Conservation (phyloP, 2,113 vertebrate species). For the Leptodactylus fuscus region DNA sequence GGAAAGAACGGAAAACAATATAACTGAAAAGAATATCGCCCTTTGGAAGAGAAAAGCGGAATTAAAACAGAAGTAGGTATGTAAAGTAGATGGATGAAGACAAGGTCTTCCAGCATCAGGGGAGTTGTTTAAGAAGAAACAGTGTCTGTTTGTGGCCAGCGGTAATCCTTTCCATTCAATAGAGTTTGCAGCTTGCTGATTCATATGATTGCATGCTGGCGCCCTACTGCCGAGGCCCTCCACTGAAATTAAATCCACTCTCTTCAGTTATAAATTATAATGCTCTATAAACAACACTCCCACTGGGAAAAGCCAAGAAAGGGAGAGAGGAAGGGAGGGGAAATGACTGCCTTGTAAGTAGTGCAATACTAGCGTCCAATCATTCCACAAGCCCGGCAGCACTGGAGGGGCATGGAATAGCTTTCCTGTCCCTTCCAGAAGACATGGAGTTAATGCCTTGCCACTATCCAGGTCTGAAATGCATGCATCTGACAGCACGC, state of each 20-base stretch:
- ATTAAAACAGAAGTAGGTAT: conserved; percentile 84
- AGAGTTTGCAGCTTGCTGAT: conserved; percentile 91
- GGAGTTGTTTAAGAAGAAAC: conserved; percentile 96
- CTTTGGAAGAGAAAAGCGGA: conserved; percentile 83
- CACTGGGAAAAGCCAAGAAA: conserved; percentile 80
- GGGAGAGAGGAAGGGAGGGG: conserved; percentile 64
- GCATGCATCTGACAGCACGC: conserved; percentile 75
- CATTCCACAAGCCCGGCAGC: conserved; percentile 35
- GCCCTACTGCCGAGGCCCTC: conserved; percentile 96
- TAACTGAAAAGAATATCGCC: conserved; percentile 53
- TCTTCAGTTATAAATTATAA: conserved; percentile 99
- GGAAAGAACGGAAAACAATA: not conserved
- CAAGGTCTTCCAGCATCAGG: conserved; percentile 86
- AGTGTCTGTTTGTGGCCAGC: conserved; percentile 96
- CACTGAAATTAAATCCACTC: conserved; percentile 99
- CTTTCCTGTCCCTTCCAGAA: not conserved
- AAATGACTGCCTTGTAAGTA: conserved; percentile 75
- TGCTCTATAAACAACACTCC: conserved; percentile 99
- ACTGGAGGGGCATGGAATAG: conserved; percentile 9
- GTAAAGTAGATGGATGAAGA: conserved; percentile 90
- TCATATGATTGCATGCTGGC: conserved; percentile 98
- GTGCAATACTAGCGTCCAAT: conserved; percentile 57
- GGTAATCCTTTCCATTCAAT: conserved; percentile 99
- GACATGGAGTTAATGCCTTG: conserved; percentile 71
- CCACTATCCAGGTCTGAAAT: conserved; percentile 75